Base-by-base conservation (phyloP, 2,888 invertebrate species). In the Lasioglossum lativentre region DNA sequence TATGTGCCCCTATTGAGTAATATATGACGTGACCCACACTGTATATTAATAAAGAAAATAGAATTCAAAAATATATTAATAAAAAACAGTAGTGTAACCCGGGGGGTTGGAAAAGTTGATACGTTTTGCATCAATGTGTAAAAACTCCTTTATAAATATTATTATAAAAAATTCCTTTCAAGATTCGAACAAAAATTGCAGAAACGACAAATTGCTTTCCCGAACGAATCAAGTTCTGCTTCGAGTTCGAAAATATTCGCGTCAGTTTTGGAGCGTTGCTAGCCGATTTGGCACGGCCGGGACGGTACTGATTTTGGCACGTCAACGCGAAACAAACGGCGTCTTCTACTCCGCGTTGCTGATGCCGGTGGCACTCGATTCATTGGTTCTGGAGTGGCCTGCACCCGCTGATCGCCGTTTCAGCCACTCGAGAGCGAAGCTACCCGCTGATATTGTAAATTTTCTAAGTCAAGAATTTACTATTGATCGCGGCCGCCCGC, bases 401-500 rank as follows among this genome's bases (percentile, higher is more conserved):
- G 40, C 47, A 5, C 19, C 45, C 63, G 52, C 47, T 19, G 72
- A 34, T 59, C 47, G 19, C 23, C 56, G 23, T 14, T 66, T 78
- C 63, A 73, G n/a, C 72, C 34, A 70, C 74, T 74, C 47, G 34
- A 30, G 59, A 73, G 47, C 56, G 10, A 34, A 23, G 70, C 19
- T 38, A 38, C 12, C 38, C 80, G 88, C 91, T 91, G 91, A 91
- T 88, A 87, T 89, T 86, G 91, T 91, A 86, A 77, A 85, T 91
- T 91, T 91, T 91, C 91, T 86, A 87, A 91, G 91, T 91, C 91
- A 91, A 92, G 92, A 91, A 92, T 91, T 84, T 83, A 45, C 86
- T 89, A 91, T 92, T 83, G 91, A 91, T 91, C 63, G 63, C 74
- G 80, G 56, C 56, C 82, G 73, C 72, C 5, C 63, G 63, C 4